phyloP scores from a whole-genome alignment of 2,888 invertebrate genomes.

The Acanthococcus lagerstroemiae region DNA sequence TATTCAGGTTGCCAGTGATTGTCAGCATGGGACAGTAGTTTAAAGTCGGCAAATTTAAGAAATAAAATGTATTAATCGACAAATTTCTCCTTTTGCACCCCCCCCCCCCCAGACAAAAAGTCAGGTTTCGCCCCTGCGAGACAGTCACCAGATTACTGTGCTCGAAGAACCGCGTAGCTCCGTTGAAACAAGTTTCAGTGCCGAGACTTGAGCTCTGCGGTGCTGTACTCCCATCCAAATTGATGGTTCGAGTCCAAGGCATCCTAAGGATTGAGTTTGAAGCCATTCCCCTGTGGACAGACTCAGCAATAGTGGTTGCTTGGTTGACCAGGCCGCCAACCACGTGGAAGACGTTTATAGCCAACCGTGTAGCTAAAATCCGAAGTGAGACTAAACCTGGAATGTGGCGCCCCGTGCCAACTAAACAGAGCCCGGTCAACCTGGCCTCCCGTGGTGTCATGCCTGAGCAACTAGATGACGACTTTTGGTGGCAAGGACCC shows the following conservation, averaged over 20 bases:
- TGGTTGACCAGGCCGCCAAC: not conserved
- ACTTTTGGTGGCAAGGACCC: not conserved
- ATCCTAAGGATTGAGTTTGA: not conserved
- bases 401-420: not conserved
- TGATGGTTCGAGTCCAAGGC: not conserved
- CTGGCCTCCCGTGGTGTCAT: not conserved
- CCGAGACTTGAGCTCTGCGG: not conserved
- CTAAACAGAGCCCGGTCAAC: not conserved
- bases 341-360: not conserved
- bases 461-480: not conserved
- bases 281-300: slow-evolving; percentile 7
- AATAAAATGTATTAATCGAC: too few species aligned
- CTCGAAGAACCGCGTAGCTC: not conserved
- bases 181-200: not conserved
- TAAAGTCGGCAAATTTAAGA: too few species aligned
- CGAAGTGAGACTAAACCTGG: not conserved
- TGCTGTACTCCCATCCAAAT: not conserved
- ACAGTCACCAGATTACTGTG: too few species aligned
- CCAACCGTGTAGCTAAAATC: not conserved
- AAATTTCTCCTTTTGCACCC: too few species aligned
- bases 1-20: too few species aligned
- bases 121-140: too few species aligned
- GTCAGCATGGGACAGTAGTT: too few species aligned
- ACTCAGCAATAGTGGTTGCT: not conserved
- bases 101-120: too few species aligned